Base-by-base conservation (phyloP, 1,140 invertebrate species). In the Cotesia glomerata region DNA sequence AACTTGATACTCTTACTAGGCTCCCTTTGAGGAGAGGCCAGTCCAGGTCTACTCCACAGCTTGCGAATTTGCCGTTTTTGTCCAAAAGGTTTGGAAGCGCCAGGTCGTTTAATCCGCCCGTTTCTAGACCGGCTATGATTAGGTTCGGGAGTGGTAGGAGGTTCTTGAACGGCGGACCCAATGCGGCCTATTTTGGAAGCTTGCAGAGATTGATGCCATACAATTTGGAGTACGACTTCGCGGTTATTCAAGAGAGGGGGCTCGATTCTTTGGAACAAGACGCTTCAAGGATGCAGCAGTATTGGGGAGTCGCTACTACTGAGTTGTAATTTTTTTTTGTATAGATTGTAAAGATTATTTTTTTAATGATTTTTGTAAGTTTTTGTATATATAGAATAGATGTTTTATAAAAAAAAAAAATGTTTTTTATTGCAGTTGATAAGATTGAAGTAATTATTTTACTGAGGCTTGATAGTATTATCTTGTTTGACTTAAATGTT, bases 251-350 rank as follows among this genome's bases (percentile, higher is more conserved):
- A 79, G 93, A 95, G 80, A 88, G 93, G 67, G 88, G 88, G 52
- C 84, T 91, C 61, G 93, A 94, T 78, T 94, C 93, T 0, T 83
- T 94, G 75, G 93, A 94, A 78, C 90, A 93, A 65, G 93, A 94
- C 80, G 83, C 87, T 1, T 90, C 90, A 59, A 89, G 94, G 63
- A 95, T 95, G 93, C 92, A 94, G 75, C 93, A 94, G 76, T 95
- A 95, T 84, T 95, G 94, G 94, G 94, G 93, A 54, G 93, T 95
- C 52, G 93, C 93, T 5, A 95, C 93, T 1, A 95, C 94, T 0
- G 94, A 95, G 85, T 81, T 95, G 63, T 94, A 86, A 90, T 13
- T 11, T 45, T 26, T 26, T 26, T 26, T 26, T 26, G 26, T 26
- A 26, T 26, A 26, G 3, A n/a, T n/a, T 26, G 26, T 26, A 26